phyloP scores from a whole-genome alignment of 2,888 invertebrate species.

The Scaptomyza polygonia region DNA sequence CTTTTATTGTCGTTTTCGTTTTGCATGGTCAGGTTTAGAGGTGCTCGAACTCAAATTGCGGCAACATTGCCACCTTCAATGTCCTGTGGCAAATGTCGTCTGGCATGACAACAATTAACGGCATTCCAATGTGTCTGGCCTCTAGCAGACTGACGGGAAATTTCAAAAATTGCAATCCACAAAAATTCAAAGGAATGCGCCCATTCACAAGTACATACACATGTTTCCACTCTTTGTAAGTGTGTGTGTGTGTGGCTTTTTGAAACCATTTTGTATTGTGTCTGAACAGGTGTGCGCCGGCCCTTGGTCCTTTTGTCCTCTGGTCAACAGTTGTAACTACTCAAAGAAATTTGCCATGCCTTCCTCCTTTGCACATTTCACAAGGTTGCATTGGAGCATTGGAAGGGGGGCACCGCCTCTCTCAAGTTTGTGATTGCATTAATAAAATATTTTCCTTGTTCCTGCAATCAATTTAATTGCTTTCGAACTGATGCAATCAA shows the following conservation, averaged over 20 bases:
- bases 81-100: conserved; percentile 33
- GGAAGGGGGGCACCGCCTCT: conserved; percentile 5
- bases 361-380: neutral
- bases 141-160: conserved; percentile 75
- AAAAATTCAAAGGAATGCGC: conserved; percentile 74
- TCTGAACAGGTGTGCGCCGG: conserved; percentile 20
- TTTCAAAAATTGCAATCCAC: conserved; percentile 80
- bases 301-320: conserved; percentile 15
- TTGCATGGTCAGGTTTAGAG: conserved; percentile 9
- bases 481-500: conserved; percentile 10
- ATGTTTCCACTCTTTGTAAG: neutral
- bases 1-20: neutral
- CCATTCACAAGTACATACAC: conserved; percentile 39
- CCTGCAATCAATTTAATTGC: conserved; percentile 31
- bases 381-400: conserved; percentile 5
- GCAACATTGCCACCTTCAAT: neutral
- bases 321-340: conserved; percentile 14
- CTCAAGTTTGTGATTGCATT: conserved; percentile 42
- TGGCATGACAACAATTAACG: conserved; percentile 70
- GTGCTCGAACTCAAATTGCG: neutral
- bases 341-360: neutral
- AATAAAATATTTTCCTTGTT: conserved; percentile 29
- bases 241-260: neutral
- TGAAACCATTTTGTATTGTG: neutral
- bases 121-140: conserved; percentile 73